Evolutionary conservation across 2,113 vertebrate genomes (phyloP), one percentile per base, ranked within the genome.

Genomic region (Dicentrarchus labrax): DNA sequence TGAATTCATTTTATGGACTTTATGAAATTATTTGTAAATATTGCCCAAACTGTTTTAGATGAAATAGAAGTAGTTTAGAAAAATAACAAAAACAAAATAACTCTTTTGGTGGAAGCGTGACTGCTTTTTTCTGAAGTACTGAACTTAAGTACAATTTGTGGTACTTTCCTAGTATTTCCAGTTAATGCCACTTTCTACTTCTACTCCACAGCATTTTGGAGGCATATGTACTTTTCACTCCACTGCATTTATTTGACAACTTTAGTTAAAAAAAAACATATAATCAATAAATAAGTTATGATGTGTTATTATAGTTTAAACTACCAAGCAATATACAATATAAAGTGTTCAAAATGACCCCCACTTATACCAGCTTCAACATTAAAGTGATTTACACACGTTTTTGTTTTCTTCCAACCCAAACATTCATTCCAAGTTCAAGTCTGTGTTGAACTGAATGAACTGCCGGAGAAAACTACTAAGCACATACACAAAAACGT

Each of bases 401-500:
- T 30, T 30, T 30, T 30, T 30, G 30, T 30, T 82, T 80, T 43
- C 41, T 39, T 17, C 47, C 16, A 38, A n/a, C 19, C 15, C 11
- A 13, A 22, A 78, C 30, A 59, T 53, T 59, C 30, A 38, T 48
- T 65, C 6, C 21, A 56, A 36, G 24, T 54, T 47, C 8, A 11
- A 7, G 38, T 24, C 38, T 53, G 16, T 30, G 30, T 41, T 38
- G 39, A 57, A 77, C 76, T 83, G 41, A 73, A 76, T 78, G 17
- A 72, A 65, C 62, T 43, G 53, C 76, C 68, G 24, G 12, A 64
- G 53, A 82, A 71, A 77, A 59, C 22, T 7, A 22, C 66, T 1
- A 9, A 69, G 54, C 9, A 70, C 12, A 4, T 24, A 36, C 16
- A 69, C 24, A 43, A 53, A 74, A 69, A 78, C n/a, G 50, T 48